phyloP scores from a whole-genome alignment of 2,113 vertebrate genomes.

The Clarias gariepinus region DNA sequence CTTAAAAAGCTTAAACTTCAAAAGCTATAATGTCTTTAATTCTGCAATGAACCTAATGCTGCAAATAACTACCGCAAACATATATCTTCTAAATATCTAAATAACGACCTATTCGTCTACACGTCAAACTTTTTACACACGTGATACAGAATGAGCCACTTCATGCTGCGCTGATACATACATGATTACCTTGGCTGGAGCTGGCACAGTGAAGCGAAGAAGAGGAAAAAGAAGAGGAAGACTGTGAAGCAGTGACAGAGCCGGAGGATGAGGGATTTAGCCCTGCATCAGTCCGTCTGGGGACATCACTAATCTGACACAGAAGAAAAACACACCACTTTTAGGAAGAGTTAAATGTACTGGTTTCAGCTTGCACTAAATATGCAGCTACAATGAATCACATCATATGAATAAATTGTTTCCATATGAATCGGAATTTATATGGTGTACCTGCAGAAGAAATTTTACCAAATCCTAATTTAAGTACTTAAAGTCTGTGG shows the following conservation, averaged over 20 bases:
- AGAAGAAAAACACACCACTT: conserved; percentile 64
- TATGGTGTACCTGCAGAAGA: background rate
- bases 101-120: background rate
- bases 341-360: conserved; percentile 2
- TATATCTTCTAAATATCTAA: background rate
- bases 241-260: conserved; percentile 71
- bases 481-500: too few species aligned
- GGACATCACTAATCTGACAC: conserved; percentile 90
- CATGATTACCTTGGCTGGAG: conserved; percentile 97
- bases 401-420: background rate
- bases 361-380: background rate
- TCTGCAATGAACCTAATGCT: background rate
- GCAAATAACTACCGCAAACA: background rate
- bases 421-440: background rate
- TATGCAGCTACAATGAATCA: background rate
- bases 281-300: conserved; percentile 76
- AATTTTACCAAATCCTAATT: too few species aligned
- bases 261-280: conserved; percentile 70
- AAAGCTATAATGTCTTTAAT: background rate
- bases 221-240: conserved; percentile 79
- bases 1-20: too few species aligned
- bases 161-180: conserved; percentile 75
- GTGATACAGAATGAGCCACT: background rate
- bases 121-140: background rate
- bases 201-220: conserved; percentile 83